Evolutionary conservation across 35 echinoderm and acorn worm genomes (phyloP).

Genomic region (Ophiothrix spiculata): DNA sequence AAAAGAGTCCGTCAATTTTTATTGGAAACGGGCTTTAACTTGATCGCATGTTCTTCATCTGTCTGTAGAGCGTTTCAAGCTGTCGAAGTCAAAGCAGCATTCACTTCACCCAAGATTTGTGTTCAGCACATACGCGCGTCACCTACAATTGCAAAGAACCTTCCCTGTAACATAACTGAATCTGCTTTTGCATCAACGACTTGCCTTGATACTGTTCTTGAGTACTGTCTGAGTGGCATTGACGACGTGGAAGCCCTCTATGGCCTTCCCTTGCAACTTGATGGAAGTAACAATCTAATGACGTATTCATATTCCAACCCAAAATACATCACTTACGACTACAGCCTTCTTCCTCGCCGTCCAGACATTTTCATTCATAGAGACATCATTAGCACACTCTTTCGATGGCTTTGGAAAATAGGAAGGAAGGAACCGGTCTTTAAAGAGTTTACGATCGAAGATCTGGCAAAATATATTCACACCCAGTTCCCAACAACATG

Average conservation of each 20-base stretch:
- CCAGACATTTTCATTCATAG: neutral
- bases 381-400: neutral
- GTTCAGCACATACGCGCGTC: neutral
- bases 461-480: neutral
- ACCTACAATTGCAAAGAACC: neutral
- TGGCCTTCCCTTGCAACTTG: conserved; percentile 11
- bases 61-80: neutral
- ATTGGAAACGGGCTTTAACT: conserved; percentile 2
- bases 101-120: neutral
- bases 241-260: neutral
- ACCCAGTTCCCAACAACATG: neutral
- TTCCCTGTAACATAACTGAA: neutral
- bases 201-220: neutral
- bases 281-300: neutral
- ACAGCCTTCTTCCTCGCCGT: neutral
- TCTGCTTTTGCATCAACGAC: neutral
- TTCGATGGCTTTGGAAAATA: neutral
- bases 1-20: too few relatives aligned
- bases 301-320: neutral
- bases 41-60: neutral
- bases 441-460: conserved; percentile 18
- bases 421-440: conserved; percentile 14
- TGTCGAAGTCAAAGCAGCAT: neutral
- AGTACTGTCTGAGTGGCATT: conserved; percentile 12
- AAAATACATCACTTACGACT: neutral